A percentile compares a stretch with the other conserved stretches of the same genome.
phyloP scores from a whole-genome alignment of 2,797 vertebrate genomes.

The Macrochelys suwanniensis region DNA sequence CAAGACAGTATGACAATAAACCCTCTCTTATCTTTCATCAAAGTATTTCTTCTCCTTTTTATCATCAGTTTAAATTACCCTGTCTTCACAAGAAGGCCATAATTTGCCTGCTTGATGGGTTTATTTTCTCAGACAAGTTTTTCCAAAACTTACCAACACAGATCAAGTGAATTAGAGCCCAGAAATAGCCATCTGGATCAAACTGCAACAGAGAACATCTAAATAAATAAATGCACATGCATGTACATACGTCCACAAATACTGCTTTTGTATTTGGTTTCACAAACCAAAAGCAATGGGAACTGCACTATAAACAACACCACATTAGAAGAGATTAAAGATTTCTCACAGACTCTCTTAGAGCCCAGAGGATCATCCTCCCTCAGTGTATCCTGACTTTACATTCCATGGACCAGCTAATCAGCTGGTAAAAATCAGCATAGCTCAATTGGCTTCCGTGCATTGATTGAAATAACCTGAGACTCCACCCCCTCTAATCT shows the following conservation, averaged over 20 bases:
- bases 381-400: neutral
- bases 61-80: neutral
- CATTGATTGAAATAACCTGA: neutral
- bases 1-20: neutral
- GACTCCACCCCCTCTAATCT: neutral
- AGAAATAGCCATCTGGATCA: slow-evolving; percentile 89
- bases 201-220: slow-evolving; percentile 85
- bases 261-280: neutral
- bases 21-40: neutral
- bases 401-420: neutral
- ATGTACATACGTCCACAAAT: accelerated
- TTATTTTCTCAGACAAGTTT: neutral
- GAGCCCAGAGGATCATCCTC: neutral
- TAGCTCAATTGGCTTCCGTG: neutral
- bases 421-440: neutral
- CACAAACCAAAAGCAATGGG: neutral
- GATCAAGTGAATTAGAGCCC: slow-evolving; percentile 89
- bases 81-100: neutral
- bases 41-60: neutral
- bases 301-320: neutral
- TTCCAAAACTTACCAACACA: slow-evolving; percentile 90
- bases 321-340: neutral
- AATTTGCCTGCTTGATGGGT: neutral
- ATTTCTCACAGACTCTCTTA: neutral
- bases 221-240: neutral